phyloP scores from a whole-genome alignment of 2,888 invertebrate genomes.

The Schizaphis graminum region DNA sequence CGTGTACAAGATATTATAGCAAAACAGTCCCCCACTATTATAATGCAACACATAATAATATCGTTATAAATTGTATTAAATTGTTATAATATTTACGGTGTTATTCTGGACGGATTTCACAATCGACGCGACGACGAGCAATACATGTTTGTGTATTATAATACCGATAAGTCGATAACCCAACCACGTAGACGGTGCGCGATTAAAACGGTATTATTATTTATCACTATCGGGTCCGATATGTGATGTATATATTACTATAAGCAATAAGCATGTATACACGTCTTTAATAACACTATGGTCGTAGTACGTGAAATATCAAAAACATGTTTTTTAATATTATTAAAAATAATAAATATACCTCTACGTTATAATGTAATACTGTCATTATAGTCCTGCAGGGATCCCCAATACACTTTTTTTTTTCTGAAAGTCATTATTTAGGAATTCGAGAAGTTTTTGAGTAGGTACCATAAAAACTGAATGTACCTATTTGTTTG shows the following conservation, averaged over 20 bases:
- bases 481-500: neutral
- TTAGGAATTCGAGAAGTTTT: neutral
- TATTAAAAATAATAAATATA: neutral
- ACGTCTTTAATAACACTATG: too few species aligned
- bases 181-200: neutral
- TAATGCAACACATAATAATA: neutral
- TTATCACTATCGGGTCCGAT: too few species aligned
- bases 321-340: neutral
- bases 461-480: neutral
- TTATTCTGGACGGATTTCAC: neutral
- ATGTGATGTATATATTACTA: neutral
- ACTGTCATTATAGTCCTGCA: neutral
- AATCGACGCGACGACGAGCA: neutral
- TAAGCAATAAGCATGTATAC: neutral
- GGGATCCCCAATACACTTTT: neutral
- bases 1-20: neutral
- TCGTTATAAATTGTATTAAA: neutral
- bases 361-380: neutral
- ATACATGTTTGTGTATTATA: neutral
- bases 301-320: neutral
- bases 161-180: constrained; percentile 9
- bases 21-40: neutral
- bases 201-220: neutral
- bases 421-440: neutral
- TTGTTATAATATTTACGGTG: neutral